Evolutionary conservation across 1,140 invertebrate species (phyloP), one percentile per base, ranked within the genome.

Genomic region (Penaeus chinensis): DNA sequence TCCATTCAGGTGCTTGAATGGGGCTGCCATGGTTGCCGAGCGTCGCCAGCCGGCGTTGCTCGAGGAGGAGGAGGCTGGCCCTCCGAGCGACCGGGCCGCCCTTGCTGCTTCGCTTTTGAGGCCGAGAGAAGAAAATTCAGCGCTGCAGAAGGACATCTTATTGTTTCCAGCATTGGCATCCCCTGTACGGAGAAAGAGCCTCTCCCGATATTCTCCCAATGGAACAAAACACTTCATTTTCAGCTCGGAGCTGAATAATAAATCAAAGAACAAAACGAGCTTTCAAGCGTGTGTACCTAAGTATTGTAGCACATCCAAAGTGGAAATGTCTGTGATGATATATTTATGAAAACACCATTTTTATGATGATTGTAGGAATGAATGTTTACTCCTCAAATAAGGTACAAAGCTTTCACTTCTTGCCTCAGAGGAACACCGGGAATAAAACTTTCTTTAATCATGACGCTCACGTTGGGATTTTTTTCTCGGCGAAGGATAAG

Each of bases 371-470:
- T 87, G 85, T 87, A 87, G 85, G 79, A 87, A 87, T 87, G 85
- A 76, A 87, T 87, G 85, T 87, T 87, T 87, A 79, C 85, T 82
- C 24, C 65, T 76, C 85, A 87, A 87, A 87, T 87, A 87, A 78
- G n/a, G 77, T 65, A 86, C 84, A 86, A 86, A 86, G 85, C 79
- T 87, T 87, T 82, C 82, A 82, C 79, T 81, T 82, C 85, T 82
- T 87, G 79, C 85, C 85, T 82, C 85, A 82, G 79, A 87, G 79
- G 79, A 87, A 82, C 85, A 87, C 85, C 79, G 69, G 78, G 79
- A 87, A 87, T 87, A 87, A 87, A 87, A 87, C 85, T 87, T 82
- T 87, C 85, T 87, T 86, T 87, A 87, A 87, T 87, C 85, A 87
- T 82, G 85, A 87, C 66, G 85, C 79, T 69, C 85, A 82, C 24